These are phyloP conservation scores for Caenorhabditis briggsae DNA, from an alignment of 1,140 invertebrate genomes.

Conservation along the genomic window DNA sequence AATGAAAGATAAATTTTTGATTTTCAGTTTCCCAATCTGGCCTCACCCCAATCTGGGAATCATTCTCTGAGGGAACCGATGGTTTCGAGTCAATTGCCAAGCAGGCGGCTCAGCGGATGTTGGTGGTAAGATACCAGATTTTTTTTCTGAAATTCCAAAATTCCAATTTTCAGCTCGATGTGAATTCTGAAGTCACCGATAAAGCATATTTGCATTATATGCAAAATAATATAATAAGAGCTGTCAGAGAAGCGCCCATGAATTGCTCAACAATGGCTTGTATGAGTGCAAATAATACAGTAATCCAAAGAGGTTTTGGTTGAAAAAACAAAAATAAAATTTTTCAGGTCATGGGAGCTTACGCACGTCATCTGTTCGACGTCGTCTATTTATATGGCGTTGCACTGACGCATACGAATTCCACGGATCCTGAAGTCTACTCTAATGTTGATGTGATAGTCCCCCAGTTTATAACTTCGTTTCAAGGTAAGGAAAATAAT, in stretches of 20 bases:
- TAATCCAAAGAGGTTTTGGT: not conserved
- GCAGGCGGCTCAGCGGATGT: not conserved
- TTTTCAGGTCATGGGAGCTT: conserved; percentile 13
- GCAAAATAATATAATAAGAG: conserved; percentile 14
- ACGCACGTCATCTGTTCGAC: conserved; percentile 47
- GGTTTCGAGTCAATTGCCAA: not conserved
- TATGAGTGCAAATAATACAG: not conserved
- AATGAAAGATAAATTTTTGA: not conserved
- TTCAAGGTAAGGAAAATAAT: not conserved
- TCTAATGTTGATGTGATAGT: not conserved
- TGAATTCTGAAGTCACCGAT: not conserved
- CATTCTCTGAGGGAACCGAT: not conserved
- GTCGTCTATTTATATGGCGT: conserved; percentile 43
- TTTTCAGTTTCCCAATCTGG: conserved; percentile 10
- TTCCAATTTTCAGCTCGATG: not conserved
- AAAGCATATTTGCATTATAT: not conserved
- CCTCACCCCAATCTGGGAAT: not conserved
- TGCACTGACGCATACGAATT: not conserved
- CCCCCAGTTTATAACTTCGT: conserved; percentile 4
- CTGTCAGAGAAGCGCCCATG: not conserved
- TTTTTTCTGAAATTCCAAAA: not conserved
- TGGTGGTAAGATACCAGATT: not conserved
- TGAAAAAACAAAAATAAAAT: not conserved
- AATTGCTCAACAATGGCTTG: not conserved
- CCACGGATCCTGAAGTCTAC: conserved; percentile 17